Conservation (phyloP, 2,113 vertebrate genomes). For the Dipodomys spectabilis region DNA sequence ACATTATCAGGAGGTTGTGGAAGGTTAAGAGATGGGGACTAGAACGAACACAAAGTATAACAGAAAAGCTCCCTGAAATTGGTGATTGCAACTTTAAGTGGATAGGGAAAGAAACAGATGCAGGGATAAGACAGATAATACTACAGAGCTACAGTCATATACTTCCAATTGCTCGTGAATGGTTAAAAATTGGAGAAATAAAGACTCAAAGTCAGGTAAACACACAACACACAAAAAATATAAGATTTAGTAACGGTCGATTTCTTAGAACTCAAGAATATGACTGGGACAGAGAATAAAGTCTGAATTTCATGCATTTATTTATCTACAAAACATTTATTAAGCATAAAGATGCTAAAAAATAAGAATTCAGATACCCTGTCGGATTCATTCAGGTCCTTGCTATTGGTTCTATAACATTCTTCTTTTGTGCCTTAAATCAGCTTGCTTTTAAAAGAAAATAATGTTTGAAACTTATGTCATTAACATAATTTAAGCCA, state of each 20-base stretch:
- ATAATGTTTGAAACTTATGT: neutral
- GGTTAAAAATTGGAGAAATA: neutral
- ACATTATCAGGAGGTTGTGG: too few relatives aligned
- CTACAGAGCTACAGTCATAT: neutral
- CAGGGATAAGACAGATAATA: neutral
- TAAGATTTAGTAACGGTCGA: neutral
- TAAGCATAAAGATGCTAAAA: neutral
- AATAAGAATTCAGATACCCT: neutral
- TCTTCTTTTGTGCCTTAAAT: conserved; percentile 19
- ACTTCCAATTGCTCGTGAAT: conserved; percentile 18
- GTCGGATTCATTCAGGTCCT: neutral
- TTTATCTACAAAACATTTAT: neutral
- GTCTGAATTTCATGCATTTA: neutral
- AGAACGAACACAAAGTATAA: neutral
- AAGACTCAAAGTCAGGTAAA: neutral
- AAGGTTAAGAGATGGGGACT: too few relatives aligned
- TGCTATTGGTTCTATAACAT: neutral
- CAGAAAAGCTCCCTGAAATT: neutral
- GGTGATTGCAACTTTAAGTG: neutral
- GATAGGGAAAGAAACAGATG: neutral
- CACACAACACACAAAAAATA: neutral
- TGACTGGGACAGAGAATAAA: neutral
- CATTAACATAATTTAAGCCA: conserved; percentile 8
- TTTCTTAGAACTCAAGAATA: neutral
- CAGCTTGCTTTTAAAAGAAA: neutral